phyloP scores from a whole-genome alignment of 2,888 invertebrate genomes.

The Myopa tessellatipennis region DNA sequence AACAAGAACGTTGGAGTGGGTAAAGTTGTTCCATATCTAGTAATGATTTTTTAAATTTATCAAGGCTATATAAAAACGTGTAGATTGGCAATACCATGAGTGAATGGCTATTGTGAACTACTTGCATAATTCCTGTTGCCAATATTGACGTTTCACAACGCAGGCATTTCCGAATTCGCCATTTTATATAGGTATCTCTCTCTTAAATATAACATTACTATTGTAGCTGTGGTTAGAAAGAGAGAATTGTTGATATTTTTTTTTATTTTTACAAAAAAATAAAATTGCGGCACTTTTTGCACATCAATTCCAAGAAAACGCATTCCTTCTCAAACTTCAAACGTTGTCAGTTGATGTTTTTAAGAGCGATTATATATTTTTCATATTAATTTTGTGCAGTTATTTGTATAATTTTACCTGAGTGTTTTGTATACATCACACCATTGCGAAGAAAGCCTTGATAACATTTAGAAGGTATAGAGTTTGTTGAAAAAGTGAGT shows the following conservation, averaged over 20 bases:
- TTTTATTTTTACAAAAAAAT: slow-evolving; percentile 23
- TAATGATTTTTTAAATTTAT: too few species aligned
- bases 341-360: slow-evolving; percentile 39
- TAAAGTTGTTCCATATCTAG: too few species aligned
- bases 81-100: too few species aligned
- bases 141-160: too few species aligned
- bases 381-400: not conserved
- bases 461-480: too few species aligned
- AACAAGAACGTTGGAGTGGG: too few species aligned
- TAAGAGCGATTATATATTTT: not conserved
- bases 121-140: too few species aligned
- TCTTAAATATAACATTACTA: not conserved
- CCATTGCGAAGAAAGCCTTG: not conserved
- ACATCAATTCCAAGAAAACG: slow-evolving; percentile 39
- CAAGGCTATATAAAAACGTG: too few species aligned
- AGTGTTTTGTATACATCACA: not conserved
- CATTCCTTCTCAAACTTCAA: slow-evolving; percentile 47
- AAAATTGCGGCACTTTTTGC: slow-evolving; percentile 45
- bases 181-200: slow-evolving; percentile 12
- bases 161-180: slow-evolving; percentile 17
- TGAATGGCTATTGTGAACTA: too few species aligned
- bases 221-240: slow-evolving; percentile 24
- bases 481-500: too few species aligned
- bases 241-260: not conserved
- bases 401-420: not conserved